Conservation (phyloP, 2,888 invertebrate species). For the Bhutanitis thaidina region DNA sequence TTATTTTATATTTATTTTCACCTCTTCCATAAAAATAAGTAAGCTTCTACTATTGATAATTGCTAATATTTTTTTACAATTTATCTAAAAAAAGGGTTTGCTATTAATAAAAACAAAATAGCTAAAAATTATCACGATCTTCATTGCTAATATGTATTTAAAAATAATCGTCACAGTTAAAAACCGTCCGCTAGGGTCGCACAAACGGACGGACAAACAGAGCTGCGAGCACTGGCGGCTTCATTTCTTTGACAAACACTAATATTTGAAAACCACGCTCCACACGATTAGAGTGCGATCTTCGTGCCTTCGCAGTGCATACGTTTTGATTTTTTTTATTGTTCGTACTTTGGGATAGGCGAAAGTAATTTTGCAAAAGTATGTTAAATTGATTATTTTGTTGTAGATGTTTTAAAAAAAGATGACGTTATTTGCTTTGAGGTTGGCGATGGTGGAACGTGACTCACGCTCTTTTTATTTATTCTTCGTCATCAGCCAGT, state of each 20-base stretch:
- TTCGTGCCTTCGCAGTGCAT: conserved; percentile 34
- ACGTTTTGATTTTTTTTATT: conserved; percentile 19
- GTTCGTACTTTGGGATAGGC: not conserved
- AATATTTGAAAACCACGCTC: conserved; percentile 69
- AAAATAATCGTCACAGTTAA: conserved; percentile 29
- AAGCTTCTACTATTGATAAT: too few relatives aligned
- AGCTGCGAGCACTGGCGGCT: conserved; percentile 32
- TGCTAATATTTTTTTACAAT: too few relatives aligned
- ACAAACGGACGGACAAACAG: conserved; percentile 38
- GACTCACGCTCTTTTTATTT: too few relatives aligned
- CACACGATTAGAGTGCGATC: conserved; percentile 56
- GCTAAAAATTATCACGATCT: conserved; percentile 2
- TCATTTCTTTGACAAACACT: conserved; percentile 76
- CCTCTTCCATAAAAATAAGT: too few relatives aligned
- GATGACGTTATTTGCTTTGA: too few relatives aligned
- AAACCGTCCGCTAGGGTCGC: conserved; percentile 44
- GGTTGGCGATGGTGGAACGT: too few relatives aligned
- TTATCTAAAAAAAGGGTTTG: too few relatives aligned
- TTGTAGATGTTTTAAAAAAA: too few relatives aligned
- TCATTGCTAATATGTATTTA: conserved; percentile 6
- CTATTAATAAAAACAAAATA: too few relatives aligned
- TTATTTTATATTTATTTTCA: too few relatives aligned
- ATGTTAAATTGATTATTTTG: not conserved
- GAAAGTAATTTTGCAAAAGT: not conserved
- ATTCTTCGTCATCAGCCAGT: too few relatives aligned